Evolutionary conservation across 1,140 invertebrate genomes (phyloP), one percentile per base, ranked within the genome.

Genomic region (Hypothenemus hampei): DNA sequence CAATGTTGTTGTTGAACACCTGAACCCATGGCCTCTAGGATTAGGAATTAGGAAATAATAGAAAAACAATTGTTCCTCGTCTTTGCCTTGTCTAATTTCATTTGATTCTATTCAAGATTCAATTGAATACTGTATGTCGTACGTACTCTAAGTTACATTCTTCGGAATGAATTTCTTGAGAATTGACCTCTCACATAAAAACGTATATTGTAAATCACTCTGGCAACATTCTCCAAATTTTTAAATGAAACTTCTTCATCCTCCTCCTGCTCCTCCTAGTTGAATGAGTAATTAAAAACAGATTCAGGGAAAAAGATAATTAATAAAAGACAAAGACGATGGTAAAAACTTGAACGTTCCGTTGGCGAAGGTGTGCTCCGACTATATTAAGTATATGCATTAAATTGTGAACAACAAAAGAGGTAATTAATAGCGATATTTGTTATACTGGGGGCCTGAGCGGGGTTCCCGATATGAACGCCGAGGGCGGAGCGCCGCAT

Each of bases 361-460:
- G 40, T 48, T 31, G 43, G 23, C 13, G 16, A 40, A 43, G 53
- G 39, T 36, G 31, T n/a, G n/a, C n/a, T n/a, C n/a, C 55, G n/a
- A 29, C 15, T 24, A 40, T 60, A 60, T 57, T 54, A 54, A 54
- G 37, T 37, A 57, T 55, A 60, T 60, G 58, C 58, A 57, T 57
- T 49, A 50, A 50, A 58, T 53, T 45, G 52, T 43, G 18, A 35
- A 52, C 41, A 57, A 63, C 61, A 60, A 64, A 64, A 58, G 58
- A 57, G 57, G 56, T 58, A 65, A 65, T 65, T 65, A 65, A 64
- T 64, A 60, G 55, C 54, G 56, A 64, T 62, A 62, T 62, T 60
- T 64, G 62, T 64, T 60, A 61, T 58, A 54, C 44, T n/a, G n/a
- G n/a, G n/a, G 40, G 43, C 22, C 40, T 13, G 44, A 39, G 0